Evolutionary conservation across 2,113 vertebrate species (phyloP).

Genomic region (Syngnathus typhle): DNA sequence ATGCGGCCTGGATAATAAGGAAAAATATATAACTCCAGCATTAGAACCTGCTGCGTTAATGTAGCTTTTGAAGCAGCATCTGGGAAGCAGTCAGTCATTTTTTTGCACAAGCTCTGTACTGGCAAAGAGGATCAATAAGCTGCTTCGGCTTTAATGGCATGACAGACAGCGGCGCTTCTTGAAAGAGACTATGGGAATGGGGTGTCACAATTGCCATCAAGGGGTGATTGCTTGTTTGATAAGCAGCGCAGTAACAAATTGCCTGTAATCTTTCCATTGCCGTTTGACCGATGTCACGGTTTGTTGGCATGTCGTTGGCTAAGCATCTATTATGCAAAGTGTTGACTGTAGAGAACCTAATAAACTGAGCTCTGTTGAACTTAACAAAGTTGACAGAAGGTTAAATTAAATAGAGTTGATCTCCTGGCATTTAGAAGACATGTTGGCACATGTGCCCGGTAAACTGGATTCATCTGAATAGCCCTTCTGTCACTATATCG

Average conservation of each 20-base stretch:
- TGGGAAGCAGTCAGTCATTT: constrained; percentile 12
- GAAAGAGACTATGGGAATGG: constrained; percentile 30
- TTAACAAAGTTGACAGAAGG: constrained; percentile 40
- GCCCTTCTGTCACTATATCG: constrained; percentile 46
- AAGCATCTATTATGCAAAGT: constrained; percentile 27
- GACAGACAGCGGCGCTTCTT: constrained; percentile 36
- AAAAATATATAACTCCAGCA: not conserved
- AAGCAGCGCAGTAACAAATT: constrained; percentile 23
- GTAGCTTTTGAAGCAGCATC: not conserved
- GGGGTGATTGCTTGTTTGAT: constrained; percentile 29
- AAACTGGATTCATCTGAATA: constrained; percentile 51
- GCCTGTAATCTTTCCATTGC: constrained; percentile 34
- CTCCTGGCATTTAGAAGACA: constrained; percentile 28
- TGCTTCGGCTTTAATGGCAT: constrained; percentile 32
- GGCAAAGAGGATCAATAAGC: constrained; percentile 26
- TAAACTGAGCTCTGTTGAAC: constrained; percentile 9
- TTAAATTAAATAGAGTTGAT: constrained; percentile 32
- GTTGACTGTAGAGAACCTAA: constrained; percentile 22
- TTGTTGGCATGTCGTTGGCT: constrained; percentile 4
- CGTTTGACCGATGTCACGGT: constrained; percentile 21
- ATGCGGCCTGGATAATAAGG: not conserved
- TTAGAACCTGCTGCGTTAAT: not conserved
- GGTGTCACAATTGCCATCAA: constrained; percentile 38
- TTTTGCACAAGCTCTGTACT: constrained; percentile 18
- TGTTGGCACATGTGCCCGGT: constrained; percentile 33